phyloP scores from a whole-genome alignment of 2,797 vertebrate species.

The Dryobates pubescens region DNA sequence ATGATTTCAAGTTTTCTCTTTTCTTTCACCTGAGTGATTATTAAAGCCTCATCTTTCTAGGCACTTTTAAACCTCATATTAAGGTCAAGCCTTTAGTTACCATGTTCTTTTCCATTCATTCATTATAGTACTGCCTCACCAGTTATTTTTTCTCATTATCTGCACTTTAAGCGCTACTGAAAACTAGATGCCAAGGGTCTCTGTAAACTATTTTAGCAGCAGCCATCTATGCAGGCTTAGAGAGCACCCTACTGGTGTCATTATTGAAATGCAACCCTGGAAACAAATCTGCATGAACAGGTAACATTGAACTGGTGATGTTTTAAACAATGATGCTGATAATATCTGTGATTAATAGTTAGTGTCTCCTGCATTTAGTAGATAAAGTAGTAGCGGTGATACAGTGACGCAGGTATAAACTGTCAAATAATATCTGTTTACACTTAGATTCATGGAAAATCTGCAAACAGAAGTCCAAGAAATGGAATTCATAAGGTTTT shows the following conservation, averaged over 20 bases:
- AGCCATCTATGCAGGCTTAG: background rate
- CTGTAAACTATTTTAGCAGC: background rate
- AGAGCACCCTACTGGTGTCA: conserved; percentile 51
- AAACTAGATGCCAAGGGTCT: background rate
- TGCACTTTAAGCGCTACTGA: background rate
- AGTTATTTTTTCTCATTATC: background rate
- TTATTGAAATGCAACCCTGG: background rate
- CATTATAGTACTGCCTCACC: background rate
- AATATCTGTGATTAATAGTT: background rate
- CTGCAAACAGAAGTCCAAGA: conserved; percentile 95
- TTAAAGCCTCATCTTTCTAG: background rate
- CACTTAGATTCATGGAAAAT: conserved; percentile 94
- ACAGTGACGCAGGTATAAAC: background rate
- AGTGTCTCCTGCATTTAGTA: background rate
- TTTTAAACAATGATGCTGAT: background rate
- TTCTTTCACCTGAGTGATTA: conserved; percentile 11
- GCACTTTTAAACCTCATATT: background rate
- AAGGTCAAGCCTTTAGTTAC: background rate
- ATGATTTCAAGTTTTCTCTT: conserved; percentile 5
- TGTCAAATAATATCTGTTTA: conserved; percentile 27
- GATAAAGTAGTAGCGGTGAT: background rate
- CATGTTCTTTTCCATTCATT: background rate
- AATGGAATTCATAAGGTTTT: conserved; percentile 97
- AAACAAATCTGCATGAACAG: background rate
- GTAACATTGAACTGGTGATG: background rate